phyloP scores from a whole-genome alignment of 2,797 vertebrate species.

The Aeoliscus strigatus region DNA sequence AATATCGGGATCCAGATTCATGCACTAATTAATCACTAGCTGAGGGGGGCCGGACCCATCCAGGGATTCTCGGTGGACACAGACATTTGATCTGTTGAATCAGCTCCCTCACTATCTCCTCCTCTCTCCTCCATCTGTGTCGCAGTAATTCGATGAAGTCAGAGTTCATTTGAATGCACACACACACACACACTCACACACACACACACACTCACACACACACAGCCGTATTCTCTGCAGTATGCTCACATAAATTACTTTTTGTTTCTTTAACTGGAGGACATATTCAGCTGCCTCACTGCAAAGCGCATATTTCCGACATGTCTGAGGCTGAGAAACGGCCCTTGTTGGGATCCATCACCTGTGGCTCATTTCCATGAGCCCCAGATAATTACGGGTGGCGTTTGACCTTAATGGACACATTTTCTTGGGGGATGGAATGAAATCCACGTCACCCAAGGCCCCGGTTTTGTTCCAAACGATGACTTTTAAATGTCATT shows the following conservation, averaged over 20 bases:
- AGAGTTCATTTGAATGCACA: constrained; percentile 44
- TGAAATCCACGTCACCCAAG: constrained; percentile 32
- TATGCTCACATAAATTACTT: not conserved
- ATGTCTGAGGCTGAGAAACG: not conserved
- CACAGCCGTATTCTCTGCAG: constrained; percentile 13
- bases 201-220: constrained; percentile 8
- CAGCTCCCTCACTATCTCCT: constrained; percentile 44
- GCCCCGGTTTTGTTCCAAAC: constrained; percentile 56
- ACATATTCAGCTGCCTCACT: constrained; percentile 29
- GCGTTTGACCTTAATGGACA: constrained; percentile 44
- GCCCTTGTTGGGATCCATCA: constrained; percentile 14
- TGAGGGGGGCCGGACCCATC: constrained; percentile 53
- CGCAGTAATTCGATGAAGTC: constrained; percentile 56
- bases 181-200: constrained; percentile 3
- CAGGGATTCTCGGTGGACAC: constrained; percentile 32
- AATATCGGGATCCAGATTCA: constrained; percentile 67
- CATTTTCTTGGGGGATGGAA: constrained; percentile 45
- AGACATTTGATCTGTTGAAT: constrained; percentile 67
- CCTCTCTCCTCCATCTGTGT: constrained; percentile 47
- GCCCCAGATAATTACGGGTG: constrained; percentile 27
- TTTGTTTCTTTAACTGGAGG: too few species aligned
- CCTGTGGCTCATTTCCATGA: constrained; percentile 11
- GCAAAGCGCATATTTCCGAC: constrained; percentile 26
- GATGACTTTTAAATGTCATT: constrained; percentile 75
- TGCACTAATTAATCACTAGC: constrained; percentile 71